Percentiles rank a stretch among this genome's conserved stretches.
These are phyloP conservation scores for Eurytemora carolleeae DNA, from an alignment of 1,140 invertebrate genomes.

Conservation along the genomic window DNA sequence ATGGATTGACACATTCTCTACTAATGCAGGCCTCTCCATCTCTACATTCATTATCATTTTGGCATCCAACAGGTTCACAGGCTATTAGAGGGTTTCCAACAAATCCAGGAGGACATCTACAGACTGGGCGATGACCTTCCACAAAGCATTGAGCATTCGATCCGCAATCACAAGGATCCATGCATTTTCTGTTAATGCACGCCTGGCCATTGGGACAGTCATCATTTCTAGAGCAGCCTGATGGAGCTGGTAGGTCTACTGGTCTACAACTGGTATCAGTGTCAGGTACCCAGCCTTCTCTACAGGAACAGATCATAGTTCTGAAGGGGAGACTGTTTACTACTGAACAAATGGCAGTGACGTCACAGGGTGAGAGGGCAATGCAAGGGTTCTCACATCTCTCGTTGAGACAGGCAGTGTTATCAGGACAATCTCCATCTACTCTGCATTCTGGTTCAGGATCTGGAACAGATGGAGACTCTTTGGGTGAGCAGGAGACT, in stretches of 20 bases:
- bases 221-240: constrained; percentile 49
- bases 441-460: constrained; percentile 26
- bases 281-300: constrained; percentile 32
- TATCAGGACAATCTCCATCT: constrained; percentile 24
- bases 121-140: constrained; percentile 59
- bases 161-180: constrained; percentile 68
- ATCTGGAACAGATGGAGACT: constrained; percentile 40
- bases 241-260: constrained; percentile 38
- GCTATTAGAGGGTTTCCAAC: constrained; percentile 61
- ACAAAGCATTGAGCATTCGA: constrained; percentile 58
- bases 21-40: constrained; percentile 54
- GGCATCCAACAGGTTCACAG: constrained; percentile 55
- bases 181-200: constrained; percentile 61
- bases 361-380: constrained; percentile 22
- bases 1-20: constrained; percentile 60
- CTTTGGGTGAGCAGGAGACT: constrained; percentile 20
- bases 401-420: constrained; percentile 23
- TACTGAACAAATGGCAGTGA: constrained; percentile 23
- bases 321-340: constrained; percentile 20
- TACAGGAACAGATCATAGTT: constrained; percentile 23
- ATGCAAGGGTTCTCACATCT: constrained; percentile 24
- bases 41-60: constrained; percentile 52
- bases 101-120: constrained; percentile 55
- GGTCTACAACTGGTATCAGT: constrained; percentile 48
- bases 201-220: constrained; percentile 55